A percentile compares a stretch with the other conserved stretches of the same genome.
Conservation (phyloP, 2,113 vertebrate genomes). For the Pangasianodon hypophthalmus region DNA sequence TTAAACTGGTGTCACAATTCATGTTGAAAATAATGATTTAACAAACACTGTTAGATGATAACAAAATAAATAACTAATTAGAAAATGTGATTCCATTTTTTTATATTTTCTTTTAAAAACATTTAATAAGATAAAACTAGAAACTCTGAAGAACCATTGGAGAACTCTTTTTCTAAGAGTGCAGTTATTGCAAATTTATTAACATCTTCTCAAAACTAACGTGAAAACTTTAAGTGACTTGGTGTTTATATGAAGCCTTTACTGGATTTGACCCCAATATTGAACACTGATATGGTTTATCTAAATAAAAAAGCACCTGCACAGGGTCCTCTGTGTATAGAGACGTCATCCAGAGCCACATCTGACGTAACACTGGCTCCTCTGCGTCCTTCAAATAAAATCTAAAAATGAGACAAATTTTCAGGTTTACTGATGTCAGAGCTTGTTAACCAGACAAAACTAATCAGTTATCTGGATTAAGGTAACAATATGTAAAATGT, state of each 20-base stretch:
- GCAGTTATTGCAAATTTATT: background rate
- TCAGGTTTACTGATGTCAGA: background rate
- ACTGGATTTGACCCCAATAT: background rate
- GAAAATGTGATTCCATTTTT: background rate
- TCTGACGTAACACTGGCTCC: slow-evolving; percentile 44
- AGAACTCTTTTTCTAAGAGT: background rate
- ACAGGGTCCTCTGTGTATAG: slow-evolving; percentile 46
- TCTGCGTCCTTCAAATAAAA: slow-evolving; percentile 52
- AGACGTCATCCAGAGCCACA: slow-evolving; percentile 78
- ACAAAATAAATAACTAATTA: background rate
- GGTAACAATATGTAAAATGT: background rate
- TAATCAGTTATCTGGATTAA: background rate
- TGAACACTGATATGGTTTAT: background rate
- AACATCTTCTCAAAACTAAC: background rate
- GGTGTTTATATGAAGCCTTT: background rate
- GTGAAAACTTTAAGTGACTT: background rate
- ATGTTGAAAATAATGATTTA: background rate
- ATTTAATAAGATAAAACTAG: too few species aligned
- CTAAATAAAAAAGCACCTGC: too few species aligned
- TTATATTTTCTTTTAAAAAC: too few species aligned
- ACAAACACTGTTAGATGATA: background rate
- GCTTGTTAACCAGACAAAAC: slow-evolving; percentile 47
- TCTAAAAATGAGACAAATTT: slow-evolving; percentile 55
- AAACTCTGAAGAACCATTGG: background rate
- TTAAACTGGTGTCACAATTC: too few species aligned